Evolutionary conservation across 2,888 invertebrate genomes (phyloP), one percentile per base, ranked within the genome.

Genomic region (Chloroclysta siterata): DNA sequence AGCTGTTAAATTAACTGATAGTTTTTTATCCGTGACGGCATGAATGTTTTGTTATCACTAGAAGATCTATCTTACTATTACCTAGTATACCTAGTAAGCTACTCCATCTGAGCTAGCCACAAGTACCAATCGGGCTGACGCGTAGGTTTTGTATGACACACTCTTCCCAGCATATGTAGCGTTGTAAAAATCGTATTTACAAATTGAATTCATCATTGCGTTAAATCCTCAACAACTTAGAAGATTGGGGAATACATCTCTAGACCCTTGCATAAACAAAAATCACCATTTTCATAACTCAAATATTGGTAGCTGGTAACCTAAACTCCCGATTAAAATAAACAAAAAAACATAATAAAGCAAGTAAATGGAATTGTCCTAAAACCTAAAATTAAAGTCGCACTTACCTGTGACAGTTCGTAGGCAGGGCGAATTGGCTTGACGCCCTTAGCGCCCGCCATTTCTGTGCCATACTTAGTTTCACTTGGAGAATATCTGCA

Each of bases 391-490:
- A 5, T 39, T 13, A 6, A 13, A 8, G 4, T 13, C 8, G 14
- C 17, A 82, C 86, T 81, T 73, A 90, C 89, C 77, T 84, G 83
- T 0, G 66, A 3, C 0, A 85, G 77, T 53, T 88, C 88, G 70
- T 89, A 90, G 0, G 89, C 86, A 0, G 89, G 86, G 22, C 88
- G 75, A 1, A 86, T 75, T 42, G 77, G 74, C 63, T 89, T 90
- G 33, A 65, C 6, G 28, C 48, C 66, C 48, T 72, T 67, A 28
- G 54, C 4, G 15, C 13, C 47, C n/a, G 36, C 0, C 10, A 41
- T 5, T 39, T 59, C 69, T 22, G 53, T 69, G 15, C 60, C 59
- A 46, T 75, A 76, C 54, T 80, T 81, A 14, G 79, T 79, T 5
- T 80, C 81, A 0, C 65, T 79, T 10, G 87, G 87, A 0, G 87